Percentiles rank a stretch among this genome's conserved stretches.
These are phyloP conservation scores for Bombus picipes DNA, from an alignment of 1,140 invertebrate species.

Conservation along the genomic window DNA sequence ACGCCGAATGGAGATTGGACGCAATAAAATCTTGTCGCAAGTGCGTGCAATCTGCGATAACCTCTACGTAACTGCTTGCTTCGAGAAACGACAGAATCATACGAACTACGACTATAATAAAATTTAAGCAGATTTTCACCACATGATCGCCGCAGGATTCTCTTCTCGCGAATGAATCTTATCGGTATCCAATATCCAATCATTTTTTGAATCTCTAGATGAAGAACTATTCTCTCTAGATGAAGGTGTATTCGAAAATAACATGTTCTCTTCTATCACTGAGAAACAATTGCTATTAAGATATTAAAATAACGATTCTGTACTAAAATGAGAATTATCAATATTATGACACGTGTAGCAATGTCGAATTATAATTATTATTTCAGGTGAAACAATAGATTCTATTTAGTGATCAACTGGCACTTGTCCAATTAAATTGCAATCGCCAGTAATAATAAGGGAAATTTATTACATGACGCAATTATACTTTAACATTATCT, in stretches of 20 bases:
- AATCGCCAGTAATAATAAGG: too few relatives aligned
- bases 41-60: conserved; percentile 39
- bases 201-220: neutral
- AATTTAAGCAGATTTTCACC: conserved; percentile 10
- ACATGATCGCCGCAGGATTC: neutral
- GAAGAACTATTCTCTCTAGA: neutral
- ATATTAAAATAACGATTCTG: neutral
- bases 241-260: neutral
- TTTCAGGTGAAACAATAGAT: too few relatives aligned
- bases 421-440: too few relatives aligned
- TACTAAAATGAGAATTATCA: neutral
- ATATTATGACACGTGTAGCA: neutral
- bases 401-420: too few relatives aligned
- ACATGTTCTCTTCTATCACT: neutral
- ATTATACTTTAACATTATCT: too few relatives aligned
- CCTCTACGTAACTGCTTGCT: neutral
- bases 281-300: neutral
- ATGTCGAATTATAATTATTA: too few relatives aligned
- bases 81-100: conserved; percentile 8
- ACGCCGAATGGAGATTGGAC: conserved; percentile 26
- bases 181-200: neutral
- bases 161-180: too few relatives aligned
- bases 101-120: neutral
- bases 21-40: conserved; percentile 18
- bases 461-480: too few relatives aligned